Evolutionary conservation across 2,888 invertebrate genomes (phyloP).

Genomic region (Eilema griseolum): DNA sequence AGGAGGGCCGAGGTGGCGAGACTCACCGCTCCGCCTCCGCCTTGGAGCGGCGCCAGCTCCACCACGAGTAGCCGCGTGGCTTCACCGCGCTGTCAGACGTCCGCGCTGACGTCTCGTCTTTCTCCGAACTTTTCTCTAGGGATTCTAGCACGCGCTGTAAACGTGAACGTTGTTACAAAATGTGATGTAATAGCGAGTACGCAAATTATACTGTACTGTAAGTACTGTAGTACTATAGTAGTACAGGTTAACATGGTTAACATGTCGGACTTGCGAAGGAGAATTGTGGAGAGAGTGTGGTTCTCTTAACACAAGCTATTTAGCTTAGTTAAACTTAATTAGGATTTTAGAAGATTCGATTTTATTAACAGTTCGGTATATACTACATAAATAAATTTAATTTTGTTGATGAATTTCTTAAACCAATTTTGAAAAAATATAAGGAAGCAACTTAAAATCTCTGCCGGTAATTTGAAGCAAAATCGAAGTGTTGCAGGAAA

Average conservation of each 20-base stretch:
- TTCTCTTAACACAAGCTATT: no score
- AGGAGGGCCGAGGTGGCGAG: no score
- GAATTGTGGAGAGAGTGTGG: background rate
- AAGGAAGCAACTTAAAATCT: background rate
- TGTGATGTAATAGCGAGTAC: background rate
- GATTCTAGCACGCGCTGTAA: conserved; percentile 77
- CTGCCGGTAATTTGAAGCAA: background rate
- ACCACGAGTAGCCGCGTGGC: conserved; percentile 88
- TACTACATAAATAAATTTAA: background rate
- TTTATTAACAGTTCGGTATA: background rate
- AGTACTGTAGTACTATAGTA: background rate
- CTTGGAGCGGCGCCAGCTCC: conserved; percentile 89
- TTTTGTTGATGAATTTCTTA: background rate
- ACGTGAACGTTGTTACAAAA: background rate
- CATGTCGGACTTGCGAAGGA: background rate
- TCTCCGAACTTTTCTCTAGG: conserved; percentile 74
- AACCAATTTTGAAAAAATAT: background rate
- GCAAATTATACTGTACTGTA: background rate
- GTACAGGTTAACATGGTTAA: no score
- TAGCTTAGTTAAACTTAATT: no score
- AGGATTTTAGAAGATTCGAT: background rate
- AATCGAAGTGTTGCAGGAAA: background rate
- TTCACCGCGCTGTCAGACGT: conserved; percentile 68
- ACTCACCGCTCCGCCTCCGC: conserved; percentile 71
- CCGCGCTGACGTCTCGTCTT: conserved; percentile 58